Conservation (phyloP, 2,797 vertebrate species). For the Sebastiscus tertius region DNA sequence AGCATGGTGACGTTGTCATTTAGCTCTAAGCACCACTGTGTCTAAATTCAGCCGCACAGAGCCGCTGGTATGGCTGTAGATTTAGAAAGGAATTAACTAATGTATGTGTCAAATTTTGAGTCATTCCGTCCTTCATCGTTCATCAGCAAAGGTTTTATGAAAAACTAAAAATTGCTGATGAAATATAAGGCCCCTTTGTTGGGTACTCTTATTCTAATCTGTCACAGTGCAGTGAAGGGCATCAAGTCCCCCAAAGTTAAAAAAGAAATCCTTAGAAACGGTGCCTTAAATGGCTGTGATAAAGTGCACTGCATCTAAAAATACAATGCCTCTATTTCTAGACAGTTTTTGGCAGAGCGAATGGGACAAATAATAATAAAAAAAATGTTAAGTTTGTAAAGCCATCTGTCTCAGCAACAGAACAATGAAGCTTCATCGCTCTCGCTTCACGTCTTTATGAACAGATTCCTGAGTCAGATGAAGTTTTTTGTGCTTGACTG, state of each 20-base stretch:
- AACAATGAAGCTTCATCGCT: constrained; percentile 50
- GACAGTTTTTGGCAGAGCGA: constrained; percentile 25
- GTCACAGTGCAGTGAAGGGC: neutral
- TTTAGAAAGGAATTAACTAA: too few relatives aligned
- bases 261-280: constrained; percentile 3
- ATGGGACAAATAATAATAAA: constrained; percentile 32
- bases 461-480: constrained; percentile 43
- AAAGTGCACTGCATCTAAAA: constrained; percentile 11
- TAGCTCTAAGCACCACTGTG: too few relatives aligned
- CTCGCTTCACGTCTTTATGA: constrained; percentile 23
- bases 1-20: neutral
- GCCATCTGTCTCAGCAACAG: constrained; percentile 42
- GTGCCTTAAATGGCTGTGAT: neutral
- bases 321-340: constrained; percentile 22
- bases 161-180: neutral
- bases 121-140: neutral
- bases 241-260: neutral
- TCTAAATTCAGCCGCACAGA: too few relatives aligned
- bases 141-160: neutral
- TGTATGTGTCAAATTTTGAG: neutral
- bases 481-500: constrained; percentile 62
- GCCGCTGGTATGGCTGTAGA: too few relatives aligned
- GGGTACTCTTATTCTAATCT: neutral
- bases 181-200: neutral
- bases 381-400: constrained; percentile 22